These are phyloP conservation scores for Uropetala carovei DNA, from an alignment of 2,888 invertebrate species.

Conservation along the genomic window DNA sequence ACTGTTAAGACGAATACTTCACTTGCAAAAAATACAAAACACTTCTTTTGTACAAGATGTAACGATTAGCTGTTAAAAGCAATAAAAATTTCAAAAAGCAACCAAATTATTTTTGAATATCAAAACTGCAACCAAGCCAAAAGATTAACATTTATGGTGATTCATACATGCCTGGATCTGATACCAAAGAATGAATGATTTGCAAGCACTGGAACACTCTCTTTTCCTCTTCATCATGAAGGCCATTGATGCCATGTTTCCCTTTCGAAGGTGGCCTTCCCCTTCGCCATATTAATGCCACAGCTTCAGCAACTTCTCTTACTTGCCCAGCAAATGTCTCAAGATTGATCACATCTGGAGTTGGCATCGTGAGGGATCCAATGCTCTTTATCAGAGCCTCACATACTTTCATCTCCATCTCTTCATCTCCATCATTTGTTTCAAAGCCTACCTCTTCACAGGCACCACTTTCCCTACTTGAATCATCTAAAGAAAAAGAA, in stretches of 20 bases:
- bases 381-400: slow-evolving; percentile 44
- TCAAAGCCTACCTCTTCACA: slow-evolving; percentile 21
- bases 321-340: slow-evolving; percentile 54
- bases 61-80: too few species aligned
- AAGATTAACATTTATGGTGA: not conserved
- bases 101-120: not conserved
- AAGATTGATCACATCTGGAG: slow-evolving; percentile 41
- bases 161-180: not conserved
- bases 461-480: not conserved
- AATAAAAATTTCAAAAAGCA: not conserved
- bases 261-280: slow-evolving; percentile 31
- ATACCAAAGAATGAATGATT: slow-evolving; percentile 48
- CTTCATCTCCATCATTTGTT: slow-evolving; percentile 35
- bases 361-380: slow-evolving; percentile 35
- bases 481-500: not conserved
- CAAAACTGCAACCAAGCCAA: not conserved
- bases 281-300: slow-evolving; percentile 41
- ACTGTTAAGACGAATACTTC: too few species aligned
- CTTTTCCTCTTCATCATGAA: slow-evolving; percentile 48
- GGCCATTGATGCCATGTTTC: not conserved
- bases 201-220: slow-evolving; percentile 48
- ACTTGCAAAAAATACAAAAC: too few species aligned
- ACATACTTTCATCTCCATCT: slow-evolving; percentile 50
- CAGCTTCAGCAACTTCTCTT: slow-evolving; percentile 44
- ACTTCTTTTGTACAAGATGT: too few species aligned